Conservation (phyloP, 1,140 invertebrate genomes). For the Psilanteris sp. region DNA sequence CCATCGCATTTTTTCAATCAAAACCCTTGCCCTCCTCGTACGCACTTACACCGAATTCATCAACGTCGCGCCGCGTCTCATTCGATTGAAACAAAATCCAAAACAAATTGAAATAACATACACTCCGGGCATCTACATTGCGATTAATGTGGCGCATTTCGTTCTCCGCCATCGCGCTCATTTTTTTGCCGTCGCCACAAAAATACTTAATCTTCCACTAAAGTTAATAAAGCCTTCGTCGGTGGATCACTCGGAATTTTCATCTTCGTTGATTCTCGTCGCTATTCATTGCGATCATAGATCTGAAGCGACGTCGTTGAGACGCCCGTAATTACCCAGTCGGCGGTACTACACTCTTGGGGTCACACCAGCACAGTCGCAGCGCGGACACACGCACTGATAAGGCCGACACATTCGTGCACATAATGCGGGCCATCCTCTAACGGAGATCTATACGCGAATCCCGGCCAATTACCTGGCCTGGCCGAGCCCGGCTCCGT, state of each 20-base stretch:
- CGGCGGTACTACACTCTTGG: slow-evolving; percentile 69
- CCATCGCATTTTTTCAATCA: too few species aligned
- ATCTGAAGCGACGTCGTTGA: slow-evolving; percentile 67
- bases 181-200: slow-evolving; percentile 13
- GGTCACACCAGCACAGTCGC: slow-evolving; percentile 50
- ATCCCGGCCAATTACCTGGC: slow-evolving; percentile 68
- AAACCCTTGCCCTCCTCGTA: too few species aligned
- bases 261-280: slow-evolving; percentile 33
- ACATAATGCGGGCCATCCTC: slow-evolving; percentile 64
- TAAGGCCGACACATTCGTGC: slow-evolving; percentile 9
- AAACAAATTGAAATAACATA: too few species aligned
- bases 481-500: slow-evolving; percentile 17
- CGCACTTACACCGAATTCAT: too few species aligned
- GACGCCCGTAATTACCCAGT: slow-evolving; percentile 72
- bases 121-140: too few species aligned
- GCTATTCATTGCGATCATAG: slow-evolving; percentile 71
- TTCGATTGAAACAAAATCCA: too few species aligned
- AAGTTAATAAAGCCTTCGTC: slow-evolving; percentile 71
- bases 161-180: neutral
- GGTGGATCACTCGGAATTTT: slow-evolving; percentile 40
- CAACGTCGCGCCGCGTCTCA: too few species aligned
- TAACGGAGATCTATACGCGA: slow-evolving; percentile 67
- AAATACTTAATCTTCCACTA: slow-evolving; percentile 21
- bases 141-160: slow-evolving; percentile 6
- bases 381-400: slow-evolving; percentile 21